Evolutionary conservation across 2,888 invertebrate species (phyloP).

Genomic region (Mythimna impura): DNA sequence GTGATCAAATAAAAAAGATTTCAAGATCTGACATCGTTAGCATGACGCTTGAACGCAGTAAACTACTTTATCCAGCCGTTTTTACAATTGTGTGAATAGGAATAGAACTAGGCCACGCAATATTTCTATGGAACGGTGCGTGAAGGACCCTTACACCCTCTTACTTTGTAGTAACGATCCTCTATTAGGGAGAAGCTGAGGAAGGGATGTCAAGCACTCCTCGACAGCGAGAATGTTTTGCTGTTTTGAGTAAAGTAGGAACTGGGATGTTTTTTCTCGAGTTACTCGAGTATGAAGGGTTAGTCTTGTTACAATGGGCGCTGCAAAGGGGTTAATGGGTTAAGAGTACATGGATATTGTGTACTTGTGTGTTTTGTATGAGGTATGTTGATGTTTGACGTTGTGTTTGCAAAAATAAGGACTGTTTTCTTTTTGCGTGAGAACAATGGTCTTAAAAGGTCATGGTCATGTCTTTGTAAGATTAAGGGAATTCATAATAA

Average conservation of each 20-base stretch:
- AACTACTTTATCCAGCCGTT: constrained; percentile 68
- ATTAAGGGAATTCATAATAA: no score
- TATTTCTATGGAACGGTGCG: constrained; percentile 76
- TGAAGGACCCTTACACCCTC: constrained; percentile 69
- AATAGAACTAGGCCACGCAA: constrained; percentile 80
- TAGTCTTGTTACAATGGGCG: constrained; percentile 42
- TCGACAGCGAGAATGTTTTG: constrained; percentile 73
- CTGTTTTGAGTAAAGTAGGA: constrained; percentile 71
- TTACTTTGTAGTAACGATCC: constrained; percentile 77
- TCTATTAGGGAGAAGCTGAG: constrained; percentile 70
- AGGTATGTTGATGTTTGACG: constrained; percentile 8
- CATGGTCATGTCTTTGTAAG: neutral
- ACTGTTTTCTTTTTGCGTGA: neutral
- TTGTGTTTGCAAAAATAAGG: constrained; percentile 1
- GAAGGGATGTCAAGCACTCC: constrained; percentile 68
- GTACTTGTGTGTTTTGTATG: constrained; percentile 8
- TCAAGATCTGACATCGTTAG: constrained; percentile 73
- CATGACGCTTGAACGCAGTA: constrained; percentile 65
- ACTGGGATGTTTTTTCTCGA: constrained; percentile 61
- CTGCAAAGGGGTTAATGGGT: constrained; percentile 16
- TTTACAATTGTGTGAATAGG: constrained; percentile 74
- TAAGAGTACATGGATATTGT: constrained; percentile 1
- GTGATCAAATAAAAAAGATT: constrained; percentile 47
- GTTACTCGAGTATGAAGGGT: constrained; percentile 44
- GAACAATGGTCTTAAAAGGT: neutral